Evolutionary conservation across 1,140 invertebrate species (phyloP), one percentile per base, ranked within the genome.

Genomic region (Wasmannia auropunctata): DNA sequence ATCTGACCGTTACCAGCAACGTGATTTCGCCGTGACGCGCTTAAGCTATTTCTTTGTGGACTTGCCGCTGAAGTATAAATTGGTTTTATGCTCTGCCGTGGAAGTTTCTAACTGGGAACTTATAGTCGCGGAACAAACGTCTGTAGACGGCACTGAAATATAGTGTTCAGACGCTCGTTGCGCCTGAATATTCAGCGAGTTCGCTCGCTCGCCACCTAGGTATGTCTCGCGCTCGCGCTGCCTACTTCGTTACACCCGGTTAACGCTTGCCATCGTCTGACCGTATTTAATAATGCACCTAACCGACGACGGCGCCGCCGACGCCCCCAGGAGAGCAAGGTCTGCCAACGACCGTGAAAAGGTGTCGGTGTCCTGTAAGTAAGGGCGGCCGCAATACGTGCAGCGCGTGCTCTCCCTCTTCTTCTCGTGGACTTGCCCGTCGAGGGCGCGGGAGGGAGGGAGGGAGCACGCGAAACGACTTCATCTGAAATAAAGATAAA

Each of bases 221-320:
- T 84, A 69, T 75, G 72, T 75, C 72, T 46, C 77, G 31, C 46
- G 46, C 51, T 1, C 76, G 77, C 49, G 74, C 70, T 65, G 62
- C 46, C 67, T 85, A 51, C 60, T 87, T 87, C 70, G 70, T 87
- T 67, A 67, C 62, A 85, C 25, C 11, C 60, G 81, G 69, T 85
- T 87, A 87, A 85, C 74, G 63, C 51, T 79, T 58, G 75, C 37
- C 25, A 63, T n/a, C 40, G 51, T 81, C 63, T 56, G 65, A 83
- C 51, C 67, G 76, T 85, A 72, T 88, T 91, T 86, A 91, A 91
- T 91, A 91, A 91, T 90, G 86, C 56, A 91, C 16, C 77, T 56
- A 51, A 67, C 37, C 83, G 37, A 75, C 49, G 63, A 63, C 51
- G 65, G 43, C 54, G 81, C 37, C 62, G 60, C 43, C 46, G 8